A percentile compares a stretch with the other conserved stretches of the same genome.
phyloP scores from a whole-genome alignment of 2,113 vertebrate genomes.

The Stegostoma tigrinum region DNA sequence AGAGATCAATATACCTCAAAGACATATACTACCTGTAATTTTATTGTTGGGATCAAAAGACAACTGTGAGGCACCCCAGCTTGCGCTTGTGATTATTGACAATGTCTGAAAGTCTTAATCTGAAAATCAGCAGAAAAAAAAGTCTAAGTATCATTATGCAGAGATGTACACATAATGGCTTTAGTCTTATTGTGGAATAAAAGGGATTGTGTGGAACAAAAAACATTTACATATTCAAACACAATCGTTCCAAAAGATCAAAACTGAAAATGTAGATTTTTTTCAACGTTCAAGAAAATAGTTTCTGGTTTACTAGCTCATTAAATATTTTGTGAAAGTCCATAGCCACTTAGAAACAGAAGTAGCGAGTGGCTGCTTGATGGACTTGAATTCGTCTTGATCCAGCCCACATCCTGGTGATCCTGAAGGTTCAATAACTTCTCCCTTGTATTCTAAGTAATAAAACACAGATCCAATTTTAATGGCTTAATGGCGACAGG shows the following conservation, averaged over 20 bases:
- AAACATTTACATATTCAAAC: neutral
- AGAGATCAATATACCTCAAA: neutral
- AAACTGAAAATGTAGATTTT: neutral
- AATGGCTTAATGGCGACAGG: neutral
- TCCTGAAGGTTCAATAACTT: slow-evolving; percentile 28
- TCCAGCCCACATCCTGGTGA: slow-evolving; percentile 8
- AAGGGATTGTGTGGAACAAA: neutral
- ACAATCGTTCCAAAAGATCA: neutral
- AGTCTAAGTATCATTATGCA: neutral
- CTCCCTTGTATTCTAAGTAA: slow-evolving; percentile 35
- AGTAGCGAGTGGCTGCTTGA: slow-evolving; percentile 37
- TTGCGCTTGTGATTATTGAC: slow-evolving; percentile 19
- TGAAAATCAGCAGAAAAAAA: neutral
- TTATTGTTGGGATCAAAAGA: slow-evolving; percentile 10
- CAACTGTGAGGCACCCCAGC: neutral
- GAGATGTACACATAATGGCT: neutral
- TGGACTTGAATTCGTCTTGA: slow-evolving; percentile 39
- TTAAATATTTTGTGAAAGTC: slow-evolving; percentile 40
- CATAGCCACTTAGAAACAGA: slow-evolving; percentile 36
- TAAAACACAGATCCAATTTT: slow-evolving; percentile 8
- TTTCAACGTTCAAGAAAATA: neutral
- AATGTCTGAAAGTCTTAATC: slow-evolving; percentile 28
- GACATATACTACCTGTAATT: neutral
- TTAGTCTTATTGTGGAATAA: neutral
- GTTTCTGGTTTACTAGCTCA: slow-evolving; percentile 35